These are phyloP conservation scores for Salminus brasiliensis DNA, from an alignment of 2,113 vertebrate genomes.

Conservation along the genomic window DNA sequence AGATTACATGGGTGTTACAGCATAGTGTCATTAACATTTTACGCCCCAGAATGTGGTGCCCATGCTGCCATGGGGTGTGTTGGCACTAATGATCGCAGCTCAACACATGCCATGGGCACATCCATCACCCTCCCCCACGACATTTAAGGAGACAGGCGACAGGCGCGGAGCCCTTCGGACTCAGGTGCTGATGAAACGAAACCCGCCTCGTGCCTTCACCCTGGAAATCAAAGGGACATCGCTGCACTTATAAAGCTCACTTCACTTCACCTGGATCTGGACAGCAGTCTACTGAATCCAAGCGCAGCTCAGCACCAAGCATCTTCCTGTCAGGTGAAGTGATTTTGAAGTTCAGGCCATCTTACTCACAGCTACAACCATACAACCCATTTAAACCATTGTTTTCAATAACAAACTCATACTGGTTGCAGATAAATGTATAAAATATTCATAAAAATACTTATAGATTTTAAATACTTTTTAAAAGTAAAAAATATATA, in stretches of 20 bases:
- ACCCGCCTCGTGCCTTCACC: constrained; percentile 35
- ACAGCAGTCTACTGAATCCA: background rate
- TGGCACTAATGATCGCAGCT: constrained; percentile 30
- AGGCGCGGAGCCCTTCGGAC: constrained; percentile 57
- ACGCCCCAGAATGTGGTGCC: constrained; percentile 36
- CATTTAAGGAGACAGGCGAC: constrained; percentile 50
- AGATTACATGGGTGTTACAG: constrained; percentile 59
- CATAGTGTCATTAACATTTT: constrained; percentile 60
- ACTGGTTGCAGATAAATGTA: no score
- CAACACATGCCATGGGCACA: constrained; percentile 30
- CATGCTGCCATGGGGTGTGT: constrained; percentile 8
- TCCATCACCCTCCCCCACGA: constrained; percentile 29
- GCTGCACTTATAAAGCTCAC: constrained; percentile 3
- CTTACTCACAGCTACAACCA: background rate
- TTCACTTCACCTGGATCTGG: background rate
- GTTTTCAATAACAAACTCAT: background rate
- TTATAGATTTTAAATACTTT: no score
- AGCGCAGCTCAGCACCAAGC: background rate
- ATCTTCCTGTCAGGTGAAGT: background rate
- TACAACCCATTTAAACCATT: background rate
- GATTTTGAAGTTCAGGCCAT: background rate
- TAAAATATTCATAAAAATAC: no score
- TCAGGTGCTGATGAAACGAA: constrained; percentile 43
- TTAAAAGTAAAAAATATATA: no score
- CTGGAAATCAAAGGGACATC: constrained; percentile 60